phyloP scores from a whole-genome alignment of 2,797 vertebrate genomes.

The Eospalax fontanierii region DNA sequence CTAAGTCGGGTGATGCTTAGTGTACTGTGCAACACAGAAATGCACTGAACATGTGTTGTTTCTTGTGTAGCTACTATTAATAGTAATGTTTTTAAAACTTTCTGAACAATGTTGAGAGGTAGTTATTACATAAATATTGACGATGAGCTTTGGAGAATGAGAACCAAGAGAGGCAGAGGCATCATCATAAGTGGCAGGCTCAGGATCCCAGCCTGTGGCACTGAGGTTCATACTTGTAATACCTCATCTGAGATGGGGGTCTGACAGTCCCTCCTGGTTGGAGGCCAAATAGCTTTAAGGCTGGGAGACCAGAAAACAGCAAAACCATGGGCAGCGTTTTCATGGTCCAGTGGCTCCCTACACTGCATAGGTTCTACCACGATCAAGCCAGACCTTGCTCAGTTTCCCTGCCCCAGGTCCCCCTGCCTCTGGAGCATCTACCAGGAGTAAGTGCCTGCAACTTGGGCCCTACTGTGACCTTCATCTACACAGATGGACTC shows the following conservation, averaged over 20 bases:
- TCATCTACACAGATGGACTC: background rate
- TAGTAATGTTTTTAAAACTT: background rate
- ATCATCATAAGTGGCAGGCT: background rate
- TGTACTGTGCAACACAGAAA: no score
- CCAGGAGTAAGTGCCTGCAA: background rate
- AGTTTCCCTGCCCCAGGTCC: background rate
- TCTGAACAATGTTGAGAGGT: background rate
- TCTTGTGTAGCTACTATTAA: background rate
- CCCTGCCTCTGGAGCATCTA: background rate
- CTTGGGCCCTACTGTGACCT: background rate
- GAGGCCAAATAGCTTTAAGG: background rate
- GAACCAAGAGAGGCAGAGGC: background rate
- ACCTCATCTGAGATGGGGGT: background rate
- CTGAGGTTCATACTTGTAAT: background rate
- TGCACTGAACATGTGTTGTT: background rate
- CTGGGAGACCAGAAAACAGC: background rate
- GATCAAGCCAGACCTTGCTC: background rate
- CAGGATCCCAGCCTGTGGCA: background rate
- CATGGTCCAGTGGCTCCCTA: background rate
- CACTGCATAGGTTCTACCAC: background rate
- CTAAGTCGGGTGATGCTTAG: background rate
- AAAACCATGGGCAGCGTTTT: fast-evolving
- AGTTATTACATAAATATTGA: background rate
- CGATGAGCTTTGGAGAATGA: background rate
- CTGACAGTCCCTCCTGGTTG: background rate